phyloP scores from a whole-genome alignment of 2,888 invertebrate species.

The Phengaris arion region DNA sequence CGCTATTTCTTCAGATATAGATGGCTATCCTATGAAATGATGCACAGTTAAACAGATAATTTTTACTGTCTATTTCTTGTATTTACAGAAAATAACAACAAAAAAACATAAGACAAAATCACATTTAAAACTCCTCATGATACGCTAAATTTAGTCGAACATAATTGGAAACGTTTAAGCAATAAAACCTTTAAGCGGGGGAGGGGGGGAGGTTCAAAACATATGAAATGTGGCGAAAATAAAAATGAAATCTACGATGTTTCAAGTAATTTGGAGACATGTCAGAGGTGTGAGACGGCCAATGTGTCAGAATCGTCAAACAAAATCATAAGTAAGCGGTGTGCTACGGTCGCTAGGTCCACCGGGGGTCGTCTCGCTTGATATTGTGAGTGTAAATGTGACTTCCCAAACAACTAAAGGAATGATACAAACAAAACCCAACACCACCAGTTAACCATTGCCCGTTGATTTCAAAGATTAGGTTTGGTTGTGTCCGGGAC shows the following conservation, averaged over 20 bases:
- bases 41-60: constrained; percentile 88
- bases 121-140: constrained; percentile 32
- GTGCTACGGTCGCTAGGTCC: constrained; percentile 32
- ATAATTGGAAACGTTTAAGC: constrained; percentile 39
- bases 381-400: constrained; percentile 6
- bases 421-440: constrained; percentile 34
- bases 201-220: constrained; percentile 49
- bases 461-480: constrained; percentile 54
- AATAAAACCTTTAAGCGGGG: constrained; percentile 48
- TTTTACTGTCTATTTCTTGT: constrained; percentile 82
- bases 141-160: constrained; percentile 30
- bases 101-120: constrained; percentile 46
- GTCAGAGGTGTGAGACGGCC: constrained; percentile 27
- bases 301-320: constrained; percentile 30
- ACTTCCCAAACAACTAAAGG: constrained; percentile 25
- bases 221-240: constrained; percentile 44
- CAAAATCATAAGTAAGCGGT: constrained; percentile 36
- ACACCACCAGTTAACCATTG: constrained; percentile 40
- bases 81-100: constrained; percentile 71
- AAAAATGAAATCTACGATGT: constrained; percentile 43
- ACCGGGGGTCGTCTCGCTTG: constrained; percentile 8
- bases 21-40: constrained; percentile 86
- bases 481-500: constrained; percentile 38
- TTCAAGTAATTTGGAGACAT: constrained; percentile 32
- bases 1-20: constrained; percentile 80